Base-by-base conservation (phyloP, 1,140 invertebrate species). In the Drosophila obscura region DNA sequence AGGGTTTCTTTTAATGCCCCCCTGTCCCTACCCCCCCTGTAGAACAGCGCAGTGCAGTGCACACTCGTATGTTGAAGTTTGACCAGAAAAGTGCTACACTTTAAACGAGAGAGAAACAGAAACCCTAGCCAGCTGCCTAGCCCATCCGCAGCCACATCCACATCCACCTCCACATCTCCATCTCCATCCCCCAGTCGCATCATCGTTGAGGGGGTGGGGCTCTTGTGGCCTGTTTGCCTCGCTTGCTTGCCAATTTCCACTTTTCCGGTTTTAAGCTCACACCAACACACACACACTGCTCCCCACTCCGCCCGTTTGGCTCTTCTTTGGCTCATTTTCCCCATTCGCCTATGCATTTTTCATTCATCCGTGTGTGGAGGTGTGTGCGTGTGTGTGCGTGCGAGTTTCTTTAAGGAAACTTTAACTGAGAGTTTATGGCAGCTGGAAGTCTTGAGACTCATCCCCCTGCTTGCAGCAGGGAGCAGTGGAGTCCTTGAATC, bases 221-320 rank as follows among this genome's bases (percentile, higher is more conserved):
- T 9, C 80, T 78, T 63, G 71, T 62, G 46, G 61, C 60, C 71
- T 65, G 80, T 64, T 72, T 83, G 80, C 75, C 74, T 84, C 73
- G 77, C 67, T 84, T 80, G 76, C 73, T 83, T 77, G 82, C 77
- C 81, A 84, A 80, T 85, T 84, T 85, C 81, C 81, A 84, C 78
- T 84, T 84, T 84, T 85, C 81, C 81, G 81, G 81, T 77, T 84
- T 84, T 77, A 84, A 85, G 81, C 73, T 60, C 81, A 80, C 73
- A 65, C 76, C 52, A 56, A 57, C 62, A 49, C 49, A 64, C 62
- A 56, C 49, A 41, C 28, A 24, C 55, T 39, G 43, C 59, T 11
- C 22, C 52, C 16, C 31, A 44, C 24, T 6, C 55, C 24, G 28
- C 60, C 55, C 55, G 41, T 62, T 66, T 5, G 39, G 28, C 16